Evolutionary conservation across 1,140 invertebrate species (phyloP).

Genomic region (Alviniconcha marisindica): DNA sequence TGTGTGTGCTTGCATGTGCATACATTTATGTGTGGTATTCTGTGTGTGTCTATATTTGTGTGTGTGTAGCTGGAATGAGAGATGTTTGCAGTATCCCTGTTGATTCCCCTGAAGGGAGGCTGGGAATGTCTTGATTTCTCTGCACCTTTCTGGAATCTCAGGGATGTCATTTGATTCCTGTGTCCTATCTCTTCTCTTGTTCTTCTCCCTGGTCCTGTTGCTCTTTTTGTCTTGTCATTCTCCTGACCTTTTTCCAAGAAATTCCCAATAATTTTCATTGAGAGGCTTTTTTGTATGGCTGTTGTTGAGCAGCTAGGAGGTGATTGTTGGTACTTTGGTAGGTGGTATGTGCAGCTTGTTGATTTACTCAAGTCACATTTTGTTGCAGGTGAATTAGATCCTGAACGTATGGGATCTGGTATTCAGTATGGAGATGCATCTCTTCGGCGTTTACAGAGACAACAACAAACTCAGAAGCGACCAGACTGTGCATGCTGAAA

Average conservation of each 20-base stretch:
- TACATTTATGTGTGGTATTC: not conserved
- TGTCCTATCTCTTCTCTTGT: not conserved
- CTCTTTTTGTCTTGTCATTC: not conserved
- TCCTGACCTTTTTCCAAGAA: not conserved
- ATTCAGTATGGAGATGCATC: constrained; percentile 83
- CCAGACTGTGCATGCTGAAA: constrained; percentile 77
- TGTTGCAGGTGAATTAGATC: constrained; percentile 84
- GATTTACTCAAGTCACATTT: not conserved
- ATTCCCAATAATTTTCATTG: not conserved
- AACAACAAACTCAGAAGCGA: constrained; percentile 68
- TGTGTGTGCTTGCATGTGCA: not conserved
- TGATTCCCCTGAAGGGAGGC: too few species aligned
- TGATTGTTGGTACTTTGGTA: too few species aligned
- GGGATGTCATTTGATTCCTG: not conserved
- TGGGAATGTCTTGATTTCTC: too few species aligned
- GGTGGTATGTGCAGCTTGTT: not conserved
- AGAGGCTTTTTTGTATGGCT: not conserved
- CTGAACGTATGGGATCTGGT: constrained; percentile 88
- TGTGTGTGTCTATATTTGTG: too few species aligned
- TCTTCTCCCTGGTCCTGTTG: not conserved
- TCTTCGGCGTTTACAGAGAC: constrained; percentile 74
- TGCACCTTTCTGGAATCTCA: too few species aligned
- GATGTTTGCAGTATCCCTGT: too few species aligned
- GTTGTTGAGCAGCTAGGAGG: not conserved
- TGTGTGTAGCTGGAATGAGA: too few species aligned